Percentiles rank a stretch among this genome's conserved stretches.
phyloP scores from a whole-genome alignment of 2,888 invertebrate genomes.

The Apamea epomidion region DNA sequence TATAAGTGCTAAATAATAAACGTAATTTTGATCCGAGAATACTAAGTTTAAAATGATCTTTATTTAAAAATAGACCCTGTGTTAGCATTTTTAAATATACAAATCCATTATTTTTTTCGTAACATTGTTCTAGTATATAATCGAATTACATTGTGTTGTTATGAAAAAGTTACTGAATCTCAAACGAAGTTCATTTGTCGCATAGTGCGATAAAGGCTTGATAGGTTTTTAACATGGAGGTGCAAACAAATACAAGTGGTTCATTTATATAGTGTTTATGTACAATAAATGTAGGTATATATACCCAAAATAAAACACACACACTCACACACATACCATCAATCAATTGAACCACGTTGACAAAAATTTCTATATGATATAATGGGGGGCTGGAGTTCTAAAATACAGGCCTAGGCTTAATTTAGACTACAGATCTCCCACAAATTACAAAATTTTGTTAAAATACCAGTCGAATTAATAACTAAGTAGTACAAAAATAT shows the following conservation, averaged over 20 bases:
- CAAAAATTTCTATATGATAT: neutral
- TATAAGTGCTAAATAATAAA: neutral
- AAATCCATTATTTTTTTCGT: neutral
- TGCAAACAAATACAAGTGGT: conserved; percentile 33
- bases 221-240: conserved; percentile 45
- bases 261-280: neutral
- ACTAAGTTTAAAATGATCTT: neutral
- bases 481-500: neutral
- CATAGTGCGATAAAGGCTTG: conserved; percentile 58
- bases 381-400: neutral
- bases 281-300: neutral
- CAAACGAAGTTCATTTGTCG: conserved; percentile 57
- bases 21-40: no score
- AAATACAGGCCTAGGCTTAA: neutral
- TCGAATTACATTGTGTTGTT: conserved; percentile 25
- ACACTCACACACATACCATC: neutral
- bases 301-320: neutral
- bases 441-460: neutral
- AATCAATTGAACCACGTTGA: neutral
- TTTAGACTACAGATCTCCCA: neutral
- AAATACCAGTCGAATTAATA: neutral
- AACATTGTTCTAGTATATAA: conserved; percentile 13
- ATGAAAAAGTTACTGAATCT: conserved; percentile 46
- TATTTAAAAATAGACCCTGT: neutral
- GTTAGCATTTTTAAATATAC: neutral